phyloP scores from a whole-genome alignment of 2,113 vertebrate genomes.

The Mesoclemmys tuberculata region DNA sequence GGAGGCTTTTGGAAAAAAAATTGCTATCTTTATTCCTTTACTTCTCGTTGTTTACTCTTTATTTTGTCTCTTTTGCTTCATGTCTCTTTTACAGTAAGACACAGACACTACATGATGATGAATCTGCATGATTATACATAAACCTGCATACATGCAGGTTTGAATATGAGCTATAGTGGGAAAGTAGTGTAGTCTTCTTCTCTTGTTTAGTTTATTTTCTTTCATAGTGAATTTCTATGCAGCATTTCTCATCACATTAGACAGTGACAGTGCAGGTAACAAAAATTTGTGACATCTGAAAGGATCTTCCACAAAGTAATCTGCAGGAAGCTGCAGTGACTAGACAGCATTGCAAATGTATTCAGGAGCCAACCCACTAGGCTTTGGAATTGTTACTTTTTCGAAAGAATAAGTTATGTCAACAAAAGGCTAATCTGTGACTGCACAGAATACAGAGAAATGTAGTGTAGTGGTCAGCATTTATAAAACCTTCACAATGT shows the following conservation, averaged over 20 bases:
- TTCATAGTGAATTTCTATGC: background rate
- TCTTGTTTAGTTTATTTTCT: background rate
- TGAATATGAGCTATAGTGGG: background rate
- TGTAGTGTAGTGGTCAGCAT: background rate
- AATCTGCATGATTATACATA: conserved; percentile 24
- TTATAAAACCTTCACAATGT: conserved; percentile 6
- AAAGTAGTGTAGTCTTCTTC: background rate
- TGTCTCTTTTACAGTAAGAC: conserved; percentile 15
- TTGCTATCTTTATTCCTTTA: conserved; percentile 26
- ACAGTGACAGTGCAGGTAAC: background rate
- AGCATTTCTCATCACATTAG: conserved; percentile 18
- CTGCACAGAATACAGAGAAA: background rate
- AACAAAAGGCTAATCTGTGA: conserved; percentile 3
- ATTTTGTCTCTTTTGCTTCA: conserved; percentile 34
- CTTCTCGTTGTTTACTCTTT: conserved; percentile 20
- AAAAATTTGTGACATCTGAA: conserved; percentile 14
- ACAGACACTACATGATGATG: conserved; percentile 6
- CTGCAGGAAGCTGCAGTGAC: background rate
- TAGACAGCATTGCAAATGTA: conserved; percentile 7
- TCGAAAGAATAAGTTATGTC: background rate
- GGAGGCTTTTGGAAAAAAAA: conserved; percentile 19
- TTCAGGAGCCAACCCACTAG: background rate
- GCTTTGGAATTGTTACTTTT: conserved; percentile 5
- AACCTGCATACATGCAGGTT: background rate
- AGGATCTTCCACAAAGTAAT: conserved; percentile 23